Conservation (phyloP, 1,140 invertebrate genomes). For the Papilio polyxenes region DNA sequence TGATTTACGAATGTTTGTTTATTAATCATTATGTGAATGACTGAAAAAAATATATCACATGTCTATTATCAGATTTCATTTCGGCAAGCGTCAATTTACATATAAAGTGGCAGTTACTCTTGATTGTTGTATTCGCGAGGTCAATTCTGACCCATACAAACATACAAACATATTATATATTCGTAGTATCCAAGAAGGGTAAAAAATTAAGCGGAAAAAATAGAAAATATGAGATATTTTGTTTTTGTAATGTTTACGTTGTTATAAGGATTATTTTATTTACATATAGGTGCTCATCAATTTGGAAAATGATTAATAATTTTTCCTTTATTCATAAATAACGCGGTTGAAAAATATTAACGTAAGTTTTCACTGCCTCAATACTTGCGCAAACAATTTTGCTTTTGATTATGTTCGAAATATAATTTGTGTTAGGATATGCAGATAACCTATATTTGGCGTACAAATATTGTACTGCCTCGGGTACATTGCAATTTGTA, state of each 20-base stretch:
- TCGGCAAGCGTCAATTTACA: conserved; percentile 5
- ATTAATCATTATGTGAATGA: neutral
- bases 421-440: neutral
- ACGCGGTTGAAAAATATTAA: too few relatives aligned
- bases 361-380: too few relatives aligned
- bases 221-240: too few relatives aligned
- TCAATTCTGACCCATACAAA: neutral
- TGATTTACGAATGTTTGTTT: too few relatives aligned
- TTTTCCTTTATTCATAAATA: too few relatives aligned
- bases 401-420: neutral
- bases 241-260: too few relatives aligned
- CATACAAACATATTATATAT: neutral
- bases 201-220: neutral
- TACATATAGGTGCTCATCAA: too few relatives aligned
- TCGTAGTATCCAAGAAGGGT: neutral
- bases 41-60: neutral
- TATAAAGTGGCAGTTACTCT: neutral
- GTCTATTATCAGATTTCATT: conserved; percentile 2
- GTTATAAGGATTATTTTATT: too few relatives aligned
- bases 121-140: conserved; percentile 7
- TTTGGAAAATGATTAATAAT: too few relatives aligned
- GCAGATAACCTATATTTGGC: neutral
- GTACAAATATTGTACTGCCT: neutral
- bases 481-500: neutral
- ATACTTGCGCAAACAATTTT: neutral